Base-by-base conservation (phyloP, 1,140 invertebrate genomes). In the Chironomus tepperi region DNA sequence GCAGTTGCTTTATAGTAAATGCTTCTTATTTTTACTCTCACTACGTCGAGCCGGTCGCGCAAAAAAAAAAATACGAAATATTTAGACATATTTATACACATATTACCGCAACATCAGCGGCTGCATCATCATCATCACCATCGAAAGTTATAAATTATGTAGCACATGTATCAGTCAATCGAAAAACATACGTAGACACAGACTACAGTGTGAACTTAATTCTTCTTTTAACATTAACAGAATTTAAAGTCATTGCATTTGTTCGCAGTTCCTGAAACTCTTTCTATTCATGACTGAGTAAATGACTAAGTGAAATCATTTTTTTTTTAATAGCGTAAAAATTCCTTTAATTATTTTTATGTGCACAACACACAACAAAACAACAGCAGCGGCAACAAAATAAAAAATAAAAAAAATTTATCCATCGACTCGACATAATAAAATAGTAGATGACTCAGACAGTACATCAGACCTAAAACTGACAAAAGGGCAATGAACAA, bases 401-500 rank as follows among this genome's bases (percentile, higher is more conserved):
- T 34, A 34, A 34, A 34, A 34, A 2, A 5, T 34, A 34, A 2
- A 34, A 34, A 34, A 34, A 34, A 34, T n/a, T n/a, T n/a, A 34
- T 34, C 24, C 24, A 34, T 34, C 24, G 24, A 34, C 24, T 34
- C 24, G 24, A 34, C 24, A 34, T 34, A 34, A 34, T 34, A 34
- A 34, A 34, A 34, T 34, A 34, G 24, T 34, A 34, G 24, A 34
- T 34, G 24, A 34, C 24, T 34, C 24, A 34, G 24, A 34, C 24
- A n/a, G 24, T 34, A 34, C 24, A 34, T 34, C 24, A 34, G 24
- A 34, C 24, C 24, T 34, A 57, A 57, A 57, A 57, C 12, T 57
- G 47, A 57, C 47, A 57, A 57, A 57, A 57, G 47, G 47, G 47
- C 47, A 57, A 57, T 57, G 47, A 57, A 57, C 47, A 57, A 57